These are phyloP conservation scores for Aselliscus stoliczkanus DNA, from an alignment of 2,797 vertebrate species.

Conservation along the genomic window DNA sequence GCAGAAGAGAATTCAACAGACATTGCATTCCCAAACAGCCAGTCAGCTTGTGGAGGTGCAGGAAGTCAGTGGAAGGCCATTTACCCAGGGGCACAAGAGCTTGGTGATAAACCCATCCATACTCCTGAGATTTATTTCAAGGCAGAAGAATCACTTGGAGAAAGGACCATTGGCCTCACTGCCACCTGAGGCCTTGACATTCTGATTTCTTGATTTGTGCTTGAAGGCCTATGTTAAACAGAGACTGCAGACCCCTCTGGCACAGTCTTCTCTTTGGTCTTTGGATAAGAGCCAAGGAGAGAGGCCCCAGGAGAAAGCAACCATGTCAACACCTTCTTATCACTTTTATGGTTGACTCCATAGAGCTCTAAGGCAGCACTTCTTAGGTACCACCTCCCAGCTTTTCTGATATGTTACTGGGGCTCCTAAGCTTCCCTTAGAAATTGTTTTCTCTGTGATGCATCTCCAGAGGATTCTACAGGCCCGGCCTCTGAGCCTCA, in stretches of 20 bases:
- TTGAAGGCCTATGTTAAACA: neutral
- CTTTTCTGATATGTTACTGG: too few relatives aligned
- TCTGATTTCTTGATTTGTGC: neutral
- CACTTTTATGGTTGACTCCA: neutral
- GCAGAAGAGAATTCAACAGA: neutral
- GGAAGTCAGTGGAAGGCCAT: neutral
- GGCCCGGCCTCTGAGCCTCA: neutral
- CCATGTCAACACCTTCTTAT: neutral
- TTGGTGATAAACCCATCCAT: too few relatives aligned
- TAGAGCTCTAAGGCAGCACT: neutral
- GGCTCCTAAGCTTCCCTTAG: neutral
- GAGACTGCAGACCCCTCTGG: neutral
- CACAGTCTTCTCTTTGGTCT: neutral
- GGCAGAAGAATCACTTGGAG: too few relatives aligned
- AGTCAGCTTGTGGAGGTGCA: neutral
- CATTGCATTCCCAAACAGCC: neutral
- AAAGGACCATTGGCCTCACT: neutral
- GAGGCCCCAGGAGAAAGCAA: too few relatives aligned
- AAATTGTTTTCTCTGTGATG: neutral
- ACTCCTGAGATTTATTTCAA: neutral
- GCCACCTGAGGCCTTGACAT: neutral
- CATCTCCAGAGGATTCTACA: neutral
- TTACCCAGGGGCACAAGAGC: neutral
- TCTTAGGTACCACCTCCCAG: neutral
- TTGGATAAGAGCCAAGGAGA: neutral